These are phyloP conservation scores for Mungos mungo DNA, from an alignment of 2,113 vertebrate species.

Conservation along the genomic window DNA sequence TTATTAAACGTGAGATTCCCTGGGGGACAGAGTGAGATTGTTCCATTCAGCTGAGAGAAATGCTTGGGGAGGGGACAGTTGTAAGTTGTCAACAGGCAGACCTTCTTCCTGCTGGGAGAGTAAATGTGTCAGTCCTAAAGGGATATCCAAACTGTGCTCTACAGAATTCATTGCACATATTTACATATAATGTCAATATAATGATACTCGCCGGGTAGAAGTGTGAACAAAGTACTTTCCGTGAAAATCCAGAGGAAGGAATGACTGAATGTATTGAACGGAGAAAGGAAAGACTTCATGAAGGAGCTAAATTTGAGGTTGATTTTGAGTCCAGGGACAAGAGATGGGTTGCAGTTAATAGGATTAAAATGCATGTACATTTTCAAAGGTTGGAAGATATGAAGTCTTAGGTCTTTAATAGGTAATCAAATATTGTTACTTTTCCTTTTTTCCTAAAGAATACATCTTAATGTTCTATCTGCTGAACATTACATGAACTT, in stretches of 20 bases:
- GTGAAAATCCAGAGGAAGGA: not conserved
- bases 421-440: not conserved
- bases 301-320: not conserved
- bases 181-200: not conserved
- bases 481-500: not conserved
- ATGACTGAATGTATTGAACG: not conserved
- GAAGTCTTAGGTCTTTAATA: not conserved
- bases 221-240: not conserved
- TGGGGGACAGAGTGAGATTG: not conserved
- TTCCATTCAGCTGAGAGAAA: constrained; percentile 23
- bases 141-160: not conserved
- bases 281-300: not conserved
- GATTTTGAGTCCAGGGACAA: not conserved
- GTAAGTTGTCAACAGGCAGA: not conserved
- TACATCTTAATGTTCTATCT: not conserved
- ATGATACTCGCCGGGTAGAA: not conserved
- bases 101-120: not conserved
- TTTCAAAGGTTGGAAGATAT: not conserved
- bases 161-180: not conserved
- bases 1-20: constrained; percentile 30
- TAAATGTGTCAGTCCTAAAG: not conserved
- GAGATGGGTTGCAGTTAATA: not conserved
- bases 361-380: not conserved
- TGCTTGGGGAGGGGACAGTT: not conserved
- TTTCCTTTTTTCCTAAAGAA: not conserved